Evolutionary conservation across 2,888 invertebrate genomes (phyloP).

Genomic region (Amitus sp.): DNA sequence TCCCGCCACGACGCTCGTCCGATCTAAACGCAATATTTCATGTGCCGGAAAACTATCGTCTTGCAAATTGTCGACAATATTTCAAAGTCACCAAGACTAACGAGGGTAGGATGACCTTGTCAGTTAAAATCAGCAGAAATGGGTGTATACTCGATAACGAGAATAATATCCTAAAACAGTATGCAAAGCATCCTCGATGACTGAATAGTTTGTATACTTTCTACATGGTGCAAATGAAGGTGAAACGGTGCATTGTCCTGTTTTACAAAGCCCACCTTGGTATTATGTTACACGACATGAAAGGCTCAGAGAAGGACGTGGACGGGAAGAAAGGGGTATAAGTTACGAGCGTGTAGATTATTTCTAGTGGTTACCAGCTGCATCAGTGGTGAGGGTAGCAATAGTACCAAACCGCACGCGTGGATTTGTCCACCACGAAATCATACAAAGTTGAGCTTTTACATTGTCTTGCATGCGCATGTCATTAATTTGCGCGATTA

Average conservation of each 20-base stretch:
- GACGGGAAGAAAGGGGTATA: constrained; percentile 37
- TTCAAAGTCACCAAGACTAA: no score
- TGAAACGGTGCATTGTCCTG: constrained; percentile 48
- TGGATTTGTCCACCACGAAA: no score
- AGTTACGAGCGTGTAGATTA: constrained; percentile 54
- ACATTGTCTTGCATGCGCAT: constrained; percentile 28
- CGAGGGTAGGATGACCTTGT: no score
- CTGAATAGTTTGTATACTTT: constrained; percentile 2
- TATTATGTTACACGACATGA: constrained; percentile 48
- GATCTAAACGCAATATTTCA: no score
- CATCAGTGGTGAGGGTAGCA: constrained; percentile 35
- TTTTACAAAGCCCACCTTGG: constrained; percentile 50
- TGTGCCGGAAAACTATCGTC: no score
- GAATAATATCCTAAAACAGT: not conserved
- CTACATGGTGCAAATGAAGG: not conserved
- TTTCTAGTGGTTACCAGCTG: constrained; percentile 47
- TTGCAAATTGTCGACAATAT: no score
- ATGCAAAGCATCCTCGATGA: not conserved
- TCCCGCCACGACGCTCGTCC: no score
- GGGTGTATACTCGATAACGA: not conserved
- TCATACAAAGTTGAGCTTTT: no score
- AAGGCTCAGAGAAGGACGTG: constrained; percentile 28
- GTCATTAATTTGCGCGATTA: constrained; percentile 37
- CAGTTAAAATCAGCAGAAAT: no score
- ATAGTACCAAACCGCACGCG: constrained; percentile 27